A percentile compares a stretch with the other conserved stretches of the same genome.
phyloP scores from a whole-genome alignment of 1,140 invertebrate genomes.

The Pectinophora gossypiella region DNA sequence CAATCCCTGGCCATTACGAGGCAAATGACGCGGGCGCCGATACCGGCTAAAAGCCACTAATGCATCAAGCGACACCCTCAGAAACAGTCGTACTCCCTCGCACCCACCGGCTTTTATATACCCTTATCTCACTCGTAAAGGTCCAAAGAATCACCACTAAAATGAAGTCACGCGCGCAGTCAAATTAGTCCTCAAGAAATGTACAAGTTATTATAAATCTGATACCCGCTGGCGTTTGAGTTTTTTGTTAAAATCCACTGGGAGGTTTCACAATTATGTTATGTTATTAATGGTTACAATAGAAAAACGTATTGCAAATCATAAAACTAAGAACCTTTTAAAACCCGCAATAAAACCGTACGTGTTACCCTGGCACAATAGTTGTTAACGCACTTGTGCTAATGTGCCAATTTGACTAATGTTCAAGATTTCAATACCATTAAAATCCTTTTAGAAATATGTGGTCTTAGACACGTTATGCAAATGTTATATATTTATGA shows the following conservation, averaged over 20 bases:
- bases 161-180: slow-evolving; percentile 34
- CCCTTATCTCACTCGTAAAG: slow-evolving; percentile 20
- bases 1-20: slow-evolving; percentile 41
- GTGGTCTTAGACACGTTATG: slow-evolving; percentile 27
- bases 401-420: slow-evolving; percentile 32
- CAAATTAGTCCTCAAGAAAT: slow-evolving; percentile 27
- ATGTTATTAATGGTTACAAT: neutral
- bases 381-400: slow-evolving; percentile 41
- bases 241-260: neutral
- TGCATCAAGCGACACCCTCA: slow-evolving; percentile 28
- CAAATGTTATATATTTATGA: slow-evolving; percentile 22
- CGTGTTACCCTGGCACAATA: slow-evolving; percentile 3
- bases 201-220: neutral
- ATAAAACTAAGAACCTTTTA: neutral
- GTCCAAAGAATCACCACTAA: slow-evolving; percentile 24
- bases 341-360: neutral
- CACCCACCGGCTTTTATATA: slow-evolving; percentile 7
- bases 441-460: slow-evolving; percentile 8
- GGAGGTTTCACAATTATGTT: neutral
- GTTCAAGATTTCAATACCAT: no score
- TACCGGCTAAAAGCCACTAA: slow-evolving; percentile 48
- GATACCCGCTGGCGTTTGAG: neutral
- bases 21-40: slow-evolving; percentile 43
- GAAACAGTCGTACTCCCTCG: slow-evolving; percentile 10
- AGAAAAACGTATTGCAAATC: neutral